Conservation (phyloP, 2,797 vertebrate species). For the Phrynocephalus guinanensis region DNA sequence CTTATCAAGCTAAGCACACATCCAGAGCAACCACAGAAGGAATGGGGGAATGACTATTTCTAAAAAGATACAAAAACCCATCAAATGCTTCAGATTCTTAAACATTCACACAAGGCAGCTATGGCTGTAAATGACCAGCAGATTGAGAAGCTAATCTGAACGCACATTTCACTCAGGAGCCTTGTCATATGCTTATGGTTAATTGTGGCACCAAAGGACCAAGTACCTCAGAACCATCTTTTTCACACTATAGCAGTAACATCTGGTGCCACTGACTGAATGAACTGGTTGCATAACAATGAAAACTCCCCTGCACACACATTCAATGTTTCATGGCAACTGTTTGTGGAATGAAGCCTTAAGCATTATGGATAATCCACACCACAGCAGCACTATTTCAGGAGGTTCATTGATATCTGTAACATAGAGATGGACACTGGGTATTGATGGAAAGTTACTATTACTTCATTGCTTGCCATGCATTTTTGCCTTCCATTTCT, state of each 20-base stretch:
- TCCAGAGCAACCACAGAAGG: too few relatives aligned
- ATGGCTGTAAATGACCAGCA: constrained; percentile 58
- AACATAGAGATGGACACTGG: background rate
- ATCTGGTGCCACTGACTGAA: background rate
- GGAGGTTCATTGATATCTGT: background rate
- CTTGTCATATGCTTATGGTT: background rate
- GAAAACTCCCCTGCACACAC: too few relatives aligned
- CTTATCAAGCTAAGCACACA: too few relatives aligned
- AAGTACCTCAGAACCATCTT: background rate
- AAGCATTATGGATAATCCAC: too few relatives aligned
- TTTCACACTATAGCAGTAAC: background rate
- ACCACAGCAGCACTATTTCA: background rate
- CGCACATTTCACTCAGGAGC: background rate
- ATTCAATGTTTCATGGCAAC: background rate
- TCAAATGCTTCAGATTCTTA: too few relatives aligned
- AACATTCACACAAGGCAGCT: constrained; percentile 3
- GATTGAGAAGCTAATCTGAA: constrained; percentile 59
- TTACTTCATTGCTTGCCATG: background rate
- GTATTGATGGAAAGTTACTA: background rate
- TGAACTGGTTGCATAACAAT: background rate
- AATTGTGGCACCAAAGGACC: background rate
- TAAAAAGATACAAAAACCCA: too few relatives aligned
- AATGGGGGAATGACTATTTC: too few relatives aligned
- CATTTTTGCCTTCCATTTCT: background rate
- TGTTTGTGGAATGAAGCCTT: background rate